Base-by-base conservation (phyloP, 2,888 invertebrate genomes). In the Slavum lentiscoides region DNA sequence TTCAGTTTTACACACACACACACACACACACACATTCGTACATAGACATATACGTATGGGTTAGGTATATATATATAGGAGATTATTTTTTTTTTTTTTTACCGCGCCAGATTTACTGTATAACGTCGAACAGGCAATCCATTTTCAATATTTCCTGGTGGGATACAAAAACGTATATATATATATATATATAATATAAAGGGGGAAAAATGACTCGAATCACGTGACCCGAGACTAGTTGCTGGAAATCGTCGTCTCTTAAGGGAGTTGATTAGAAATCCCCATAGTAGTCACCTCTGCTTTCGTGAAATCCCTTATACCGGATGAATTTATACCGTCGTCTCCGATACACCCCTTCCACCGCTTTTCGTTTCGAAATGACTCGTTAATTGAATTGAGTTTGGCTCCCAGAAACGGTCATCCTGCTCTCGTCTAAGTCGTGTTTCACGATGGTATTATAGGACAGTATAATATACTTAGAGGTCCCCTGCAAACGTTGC, bases 211-310 rank as follows among this genome's bases (percentile, higher is more conserved):
- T 53, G 64, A 74, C 30, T n/a, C 37, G 53, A n/a, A 74, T 37
- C 64, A 64, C 64, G 64, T 74, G 74, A 74, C 64, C 53, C n/a
- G 37, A 55, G 30, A 37, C 74, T 64, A 74, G 64, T 53, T 74
- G 62, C 64, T 64, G 17, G 64, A 37, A 62, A 62, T 53, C 49
- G 64, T 73, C 64, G 13, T 74, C 53, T 19, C 64, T 64, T n/a
- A 2, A 74, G 53, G 74, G 64, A 64, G 19, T 74, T 64, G 49
- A 74, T 74, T 74, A 64, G 64, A 37, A 74, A 62, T 61, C 61
- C 13, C 49, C 6, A 72, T 49, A 13, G 49, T 11, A 7, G 11
- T 43, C 21, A 23, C 59, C 58, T 39, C 58, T 39, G 15, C 59
- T 43, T 43, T 43, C 43, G 17, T 0, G 23, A 72, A 72, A 72